Evolutionary conservation across 2,888 invertebrate genomes (phyloP).

Genomic region (Dicyrtomina minuta): DNA sequence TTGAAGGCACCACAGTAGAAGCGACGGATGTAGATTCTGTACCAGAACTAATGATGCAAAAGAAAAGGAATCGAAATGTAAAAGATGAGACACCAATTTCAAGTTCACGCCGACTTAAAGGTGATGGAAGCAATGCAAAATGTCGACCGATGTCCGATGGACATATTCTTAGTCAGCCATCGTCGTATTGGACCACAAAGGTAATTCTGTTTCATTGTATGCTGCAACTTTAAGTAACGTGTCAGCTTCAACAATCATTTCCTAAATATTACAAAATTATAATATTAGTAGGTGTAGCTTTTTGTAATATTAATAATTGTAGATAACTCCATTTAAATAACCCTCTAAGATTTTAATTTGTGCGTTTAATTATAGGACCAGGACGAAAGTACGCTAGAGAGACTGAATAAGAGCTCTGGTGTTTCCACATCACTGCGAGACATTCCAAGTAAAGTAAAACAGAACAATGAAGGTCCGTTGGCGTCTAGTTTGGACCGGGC

Average conservation of each 20-base stretch:
- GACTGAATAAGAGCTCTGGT: constrained; percentile 32
- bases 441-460: constrained; percentile 49
- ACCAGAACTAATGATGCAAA: constrained; percentile 54
- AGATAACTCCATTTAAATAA: too few species aligned
- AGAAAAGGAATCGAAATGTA: constrained; percentile 25
- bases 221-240: not conserved
- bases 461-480: constrained; percentile 38
- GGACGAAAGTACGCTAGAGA: constrained; percentile 26
- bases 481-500: constrained; percentile 52
- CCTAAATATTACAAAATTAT: too few species aligned
- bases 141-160: constrained; percentile 51
- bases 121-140: constrained; percentile 25
- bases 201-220: constrained; percentile 8
- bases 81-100: constrained; percentile 11
- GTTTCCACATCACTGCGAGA: constrained; percentile 51
- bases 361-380: not conserved
- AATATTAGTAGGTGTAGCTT: too few species aligned
- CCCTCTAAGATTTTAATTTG: too few species aligned
- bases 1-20: constrained; percentile 59
- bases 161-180: constrained; percentile 46
- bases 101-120: constrained; percentile 31
- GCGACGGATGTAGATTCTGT: constrained; percentile 56
- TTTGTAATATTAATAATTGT: too few species aligned
- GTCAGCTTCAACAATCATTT: too few species aligned
- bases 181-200: constrained; percentile 32